Base-by-base conservation (phyloP, 2,113 vertebrate genomes). In the Calyptommatus sinebrachiatus region DNA sequence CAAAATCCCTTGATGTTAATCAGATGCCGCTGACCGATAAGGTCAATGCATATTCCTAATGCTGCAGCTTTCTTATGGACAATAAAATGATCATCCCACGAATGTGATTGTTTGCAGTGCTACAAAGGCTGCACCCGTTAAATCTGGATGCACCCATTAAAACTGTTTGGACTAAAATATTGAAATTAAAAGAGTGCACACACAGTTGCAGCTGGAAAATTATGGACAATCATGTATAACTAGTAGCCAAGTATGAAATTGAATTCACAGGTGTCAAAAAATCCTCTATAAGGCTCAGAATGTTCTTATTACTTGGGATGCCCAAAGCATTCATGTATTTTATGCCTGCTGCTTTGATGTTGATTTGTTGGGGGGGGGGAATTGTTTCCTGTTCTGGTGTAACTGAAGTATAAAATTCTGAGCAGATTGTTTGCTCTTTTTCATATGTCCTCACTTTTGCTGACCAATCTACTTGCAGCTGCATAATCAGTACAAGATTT, bases 101-200 rank as follows among this genome's bases (percentile, higher is more conserved):
- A 41, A 41, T 41, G 35, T 41, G 35, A 41, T 41, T 41, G 5
- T 41, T 41, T 41, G 35, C 35, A 41, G 35, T 41, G 35, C 35
- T n/a, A n/a, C n/a, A n/a, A n/a, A n/a, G n/a, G n/a, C n/a, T n/a
- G n/a, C n/a, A n/a, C n/a, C n/a, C n/a, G n/a, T n/a, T n/a, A n/a
- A n/a, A n/a, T n/a, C n/a, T n/a, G n/a, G n/a, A 41, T 41, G 35
- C 5, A 41, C 35, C 35, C 35, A 41, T 41, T 79, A 48, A 81
- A 76, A 81, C 48, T 26, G n/a, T 70, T 16, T 73, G 79, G 24
- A 28, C 79, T 14, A 81, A 57, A 65, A 57, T 8, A 80, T 0
- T 76, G 76, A 24, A 20, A 79, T 81, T 26, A 82, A 69, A 74
- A 70, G 77, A 24, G 81, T 79, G 6, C 63, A 81, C 45, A 2